Conservation (phyloP, 2,797 vertebrate genomes). For the Propithecus deckenii region DNA sequence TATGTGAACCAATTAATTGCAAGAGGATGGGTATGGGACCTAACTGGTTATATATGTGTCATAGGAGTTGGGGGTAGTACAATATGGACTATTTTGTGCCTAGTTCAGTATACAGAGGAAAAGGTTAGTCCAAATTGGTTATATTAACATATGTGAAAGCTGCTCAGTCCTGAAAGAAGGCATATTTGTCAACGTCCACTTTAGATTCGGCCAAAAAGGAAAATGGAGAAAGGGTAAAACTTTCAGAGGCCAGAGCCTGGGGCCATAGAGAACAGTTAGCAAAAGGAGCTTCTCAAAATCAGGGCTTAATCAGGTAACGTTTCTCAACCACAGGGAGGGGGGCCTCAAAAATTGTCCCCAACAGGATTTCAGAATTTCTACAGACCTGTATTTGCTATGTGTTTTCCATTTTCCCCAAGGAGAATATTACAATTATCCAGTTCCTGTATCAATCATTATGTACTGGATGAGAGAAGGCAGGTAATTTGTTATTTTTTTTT, state of each 20-base stretch:
- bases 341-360: background rate
- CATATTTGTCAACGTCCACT: background rate
- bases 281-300: background rate
- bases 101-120: background rate
- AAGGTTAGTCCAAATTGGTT: background rate
- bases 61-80: background rate
- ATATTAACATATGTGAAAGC: background rate
- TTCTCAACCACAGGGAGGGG: background rate
- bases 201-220: background rate
- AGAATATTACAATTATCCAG: background rate
- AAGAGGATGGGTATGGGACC: background rate
- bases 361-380: background rate
- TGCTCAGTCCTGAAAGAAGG: background rate
- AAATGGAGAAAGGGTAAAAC: background rate
- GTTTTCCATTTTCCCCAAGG: background rate
- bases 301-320: background rate
- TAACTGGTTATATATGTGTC: background rate
- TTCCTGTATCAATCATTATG: background rate
- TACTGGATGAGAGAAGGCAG: background rate
- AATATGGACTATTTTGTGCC: background rate
- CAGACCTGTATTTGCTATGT: background rate
- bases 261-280: background rate
- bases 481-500: background rate
- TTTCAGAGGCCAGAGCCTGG: background rate
- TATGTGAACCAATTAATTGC: background rate